Base-by-base conservation (phyloP, 2,888 invertebrate species). In the Chalcosyrphus nemorum region DNA sequence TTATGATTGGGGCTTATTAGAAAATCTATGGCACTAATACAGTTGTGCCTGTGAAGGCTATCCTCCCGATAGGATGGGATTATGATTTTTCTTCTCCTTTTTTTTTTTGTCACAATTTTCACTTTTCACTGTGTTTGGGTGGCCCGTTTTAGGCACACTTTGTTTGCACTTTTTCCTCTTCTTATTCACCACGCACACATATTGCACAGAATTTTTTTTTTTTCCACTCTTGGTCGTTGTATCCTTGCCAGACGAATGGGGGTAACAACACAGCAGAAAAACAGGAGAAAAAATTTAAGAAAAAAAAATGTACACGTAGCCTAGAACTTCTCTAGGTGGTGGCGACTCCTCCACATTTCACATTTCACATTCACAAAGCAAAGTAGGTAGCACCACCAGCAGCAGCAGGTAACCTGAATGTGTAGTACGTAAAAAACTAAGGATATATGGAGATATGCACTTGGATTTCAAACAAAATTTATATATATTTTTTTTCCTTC, bases 321-420 rank as follows among this genome's bases (percentile, higher is more conserved):
- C 84, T 84, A 84, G 84, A 84, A 84, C 84, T 84, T 82, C 74
- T 68, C 50, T 74, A 74, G 74, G 63, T 78, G 57, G 50, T 74
- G 78, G 52, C 63, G 43, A 38, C 63, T 74, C n/a, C n/a, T n/a
- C n/a, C n/a, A n/a, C n/a, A n/a, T n/a, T n/a, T 17, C 57, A 68
- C 74, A 80, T 84, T 84, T 74, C 66, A 74, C 50, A 80, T 84
- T 80, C 84, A 80, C 84, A 80, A 74, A 84, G 74, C 45, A 74
- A 82, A 63, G 57, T 76, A 81, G 81, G 70, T 54, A 61, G 63
- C 54, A 54, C 75, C 29, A 54, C 7, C 32, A 35, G 70, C 38
- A 61, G 45, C 32, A 35, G 70, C 38, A 61, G 45, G 63, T 56
- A 61, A 43, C 72, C 76, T 76, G 57, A 81, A 81, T 65, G 19